Conservation (phyloP, 2,888 invertebrate species). For the Ormyrus pomaceus region DNA sequence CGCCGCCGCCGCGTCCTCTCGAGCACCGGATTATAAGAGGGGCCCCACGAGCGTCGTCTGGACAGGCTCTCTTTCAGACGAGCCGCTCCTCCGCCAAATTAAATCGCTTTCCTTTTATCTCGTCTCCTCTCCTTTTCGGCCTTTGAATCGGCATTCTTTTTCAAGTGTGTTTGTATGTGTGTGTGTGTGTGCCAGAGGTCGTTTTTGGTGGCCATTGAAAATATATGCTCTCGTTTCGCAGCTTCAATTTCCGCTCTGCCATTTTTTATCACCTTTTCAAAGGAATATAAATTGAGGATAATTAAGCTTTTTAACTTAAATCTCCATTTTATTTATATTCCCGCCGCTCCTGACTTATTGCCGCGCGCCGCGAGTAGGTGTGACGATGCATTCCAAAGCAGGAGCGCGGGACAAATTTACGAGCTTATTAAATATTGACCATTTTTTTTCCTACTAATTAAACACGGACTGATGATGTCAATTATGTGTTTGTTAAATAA, state of each 20-base stretch:
- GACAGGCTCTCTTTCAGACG: conserved; percentile 37
- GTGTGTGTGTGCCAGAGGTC: not conserved
- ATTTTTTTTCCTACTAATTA: conserved; percentile 17
- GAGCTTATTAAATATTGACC: conserved; percentile 19
- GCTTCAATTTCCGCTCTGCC: too few relatives aligned
- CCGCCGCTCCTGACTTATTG: too few relatives aligned
- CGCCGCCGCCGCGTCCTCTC: not conserved
- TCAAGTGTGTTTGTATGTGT: not conserved
- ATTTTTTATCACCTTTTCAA: too few relatives aligned
- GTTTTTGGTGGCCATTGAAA: too few relatives aligned
- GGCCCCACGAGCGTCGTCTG: conserved; percentile 26
- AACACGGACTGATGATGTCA: conserved; percentile 23
- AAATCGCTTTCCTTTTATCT: conserved; percentile 25
- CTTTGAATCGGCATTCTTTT: not conserved
- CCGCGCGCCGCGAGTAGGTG: too few relatives aligned
- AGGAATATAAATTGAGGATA: too few relatives aligned
- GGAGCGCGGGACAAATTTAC: not conserved
- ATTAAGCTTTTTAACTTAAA: too few relatives aligned
- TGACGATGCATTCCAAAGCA: too few relatives aligned
- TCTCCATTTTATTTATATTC: too few relatives aligned
- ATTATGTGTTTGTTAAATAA: conserved; percentile 52
- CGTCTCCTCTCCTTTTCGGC: too few relatives aligned
- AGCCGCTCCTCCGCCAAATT: conserved; percentile 40
- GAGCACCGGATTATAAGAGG: conserved; percentile 4
- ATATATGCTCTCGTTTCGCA: too few relatives aligned